Conservation (phyloP, 1,140 invertebrate genomes). For the Cheumatopsyche charites region DNA sequence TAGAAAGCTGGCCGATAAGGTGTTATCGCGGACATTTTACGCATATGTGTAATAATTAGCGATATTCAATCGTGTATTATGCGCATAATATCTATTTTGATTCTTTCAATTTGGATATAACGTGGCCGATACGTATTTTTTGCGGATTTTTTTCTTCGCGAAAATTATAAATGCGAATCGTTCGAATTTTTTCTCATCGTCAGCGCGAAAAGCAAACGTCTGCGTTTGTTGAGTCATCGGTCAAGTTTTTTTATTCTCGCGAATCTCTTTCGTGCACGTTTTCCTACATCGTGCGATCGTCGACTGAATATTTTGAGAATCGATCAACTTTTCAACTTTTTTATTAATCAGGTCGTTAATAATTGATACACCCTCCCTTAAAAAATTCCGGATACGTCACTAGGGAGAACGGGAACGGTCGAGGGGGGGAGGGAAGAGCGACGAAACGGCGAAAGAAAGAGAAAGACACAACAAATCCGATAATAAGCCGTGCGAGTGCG, state of each 20-base stretch:
- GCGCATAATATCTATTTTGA: background rate
- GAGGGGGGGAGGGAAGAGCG: background rate
- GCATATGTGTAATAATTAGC: no score
- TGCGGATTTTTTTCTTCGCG: no score
- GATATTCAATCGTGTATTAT: no score
- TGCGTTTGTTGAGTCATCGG: background rate
- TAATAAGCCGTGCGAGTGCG: background rate
- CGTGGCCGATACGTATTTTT: background rate
- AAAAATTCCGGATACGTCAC: no score
- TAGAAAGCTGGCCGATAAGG: no score
- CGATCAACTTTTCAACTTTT: no score
- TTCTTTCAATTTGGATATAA: background rate
- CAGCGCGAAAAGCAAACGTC: background rate
- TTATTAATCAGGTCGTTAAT: no score
- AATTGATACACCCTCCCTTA: no score
- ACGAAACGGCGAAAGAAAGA: background rate
- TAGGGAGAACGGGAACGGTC: no score
- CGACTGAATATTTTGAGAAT: no score
- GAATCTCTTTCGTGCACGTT: background rate
- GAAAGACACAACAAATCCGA: background rate
- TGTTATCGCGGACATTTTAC: no score
- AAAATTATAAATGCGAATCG: background rate
- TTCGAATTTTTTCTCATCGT: background rate
- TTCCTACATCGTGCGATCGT: no score
- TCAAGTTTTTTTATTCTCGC: slow-evolving; percentile 10